phyloP scores from a whole-genome alignment of 2,797 vertebrate genomes.

The Lacerta agilis region DNA sequence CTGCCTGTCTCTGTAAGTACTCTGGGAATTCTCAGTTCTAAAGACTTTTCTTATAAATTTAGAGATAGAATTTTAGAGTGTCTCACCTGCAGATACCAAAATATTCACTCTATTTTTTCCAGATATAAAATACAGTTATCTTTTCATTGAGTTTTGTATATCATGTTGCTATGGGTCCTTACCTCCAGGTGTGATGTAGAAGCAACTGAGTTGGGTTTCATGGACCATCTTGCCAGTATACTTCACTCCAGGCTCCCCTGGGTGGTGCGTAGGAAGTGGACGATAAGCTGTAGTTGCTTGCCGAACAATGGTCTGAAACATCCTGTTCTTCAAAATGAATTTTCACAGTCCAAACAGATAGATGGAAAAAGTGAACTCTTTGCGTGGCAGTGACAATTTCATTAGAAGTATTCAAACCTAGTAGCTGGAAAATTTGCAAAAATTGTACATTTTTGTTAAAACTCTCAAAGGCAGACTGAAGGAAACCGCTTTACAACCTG shows the following conservation, averaged over 20 bases:
- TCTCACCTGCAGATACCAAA: neutral
- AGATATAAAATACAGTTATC: neutral
- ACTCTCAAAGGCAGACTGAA: neutral
- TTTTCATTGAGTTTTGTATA: neutral
- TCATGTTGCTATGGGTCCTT: slow-evolving; percentile 67
- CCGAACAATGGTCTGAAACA: slow-evolving; percentile 79
- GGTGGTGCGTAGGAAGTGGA: slow-evolving; percentile 71
- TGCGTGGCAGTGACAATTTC: slow-evolving; percentile 10
- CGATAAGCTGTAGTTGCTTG: slow-evolving; percentile 69
- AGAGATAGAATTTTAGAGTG: slow-evolving; percentile 2
- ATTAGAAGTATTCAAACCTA: slow-evolving; percentile 8
- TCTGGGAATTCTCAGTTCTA: slow-evolving; percentile 9
- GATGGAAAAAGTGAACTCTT: slow-evolving; percentile 30
- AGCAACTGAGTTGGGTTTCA: slow-evolving; percentile 87
- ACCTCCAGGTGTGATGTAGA: slow-evolving; percentile 90
- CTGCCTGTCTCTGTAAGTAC: neutral
- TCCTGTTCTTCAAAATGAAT: slow-evolving; percentile 58
- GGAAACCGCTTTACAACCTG: slow-evolving; percentile 25
- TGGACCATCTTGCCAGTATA: slow-evolving; percentile 90
- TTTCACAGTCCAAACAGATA: slow-evolving; percentile 8
- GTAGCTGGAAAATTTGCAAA: neutral
- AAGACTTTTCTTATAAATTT: neutral
- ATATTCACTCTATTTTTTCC: neutral
- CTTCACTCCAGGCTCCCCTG: slow-evolving; percentile 82
- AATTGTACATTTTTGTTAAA: slow-evolving; percentile 14